A percentile compares a stretch with the other conserved stretches of the same genome.
These are phyloP conservation scores for Lethenteron reissneri DNA, from an alignment of 2,113 vertebrate species.

Conservation along the genomic window DNA sequence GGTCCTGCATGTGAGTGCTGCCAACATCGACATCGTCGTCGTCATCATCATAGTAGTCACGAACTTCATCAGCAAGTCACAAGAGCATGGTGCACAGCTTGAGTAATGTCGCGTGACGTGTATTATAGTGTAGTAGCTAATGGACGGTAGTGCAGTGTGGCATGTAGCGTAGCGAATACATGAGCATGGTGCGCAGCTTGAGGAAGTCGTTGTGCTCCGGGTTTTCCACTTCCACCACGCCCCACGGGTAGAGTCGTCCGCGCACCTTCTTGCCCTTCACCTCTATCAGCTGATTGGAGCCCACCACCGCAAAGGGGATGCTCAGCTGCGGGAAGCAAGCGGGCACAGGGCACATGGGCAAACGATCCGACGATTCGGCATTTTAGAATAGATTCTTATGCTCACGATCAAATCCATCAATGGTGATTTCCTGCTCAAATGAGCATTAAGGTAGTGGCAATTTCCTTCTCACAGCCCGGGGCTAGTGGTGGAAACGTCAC, in stretches of 20 bases:
- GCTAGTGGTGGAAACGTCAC: no score
- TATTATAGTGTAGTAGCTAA: background rate
- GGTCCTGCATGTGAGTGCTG: constrained; percentile 63
- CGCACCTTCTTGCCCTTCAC: constrained; percentile 96
- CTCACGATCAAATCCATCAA: no score
- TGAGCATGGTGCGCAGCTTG: constrained; percentile 91
- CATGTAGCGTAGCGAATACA: constrained; percentile 31
- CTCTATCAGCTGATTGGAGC: constrained; percentile 92
- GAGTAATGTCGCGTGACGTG: no score
- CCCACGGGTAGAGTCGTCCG: constrained; percentile 88
- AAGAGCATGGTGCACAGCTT: no score
- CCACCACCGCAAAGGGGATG: constrained; percentile 88
- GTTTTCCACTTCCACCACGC: constrained; percentile 95
- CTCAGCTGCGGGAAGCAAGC: constrained; percentile 37
- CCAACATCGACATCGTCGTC: constrained; percentile 10
- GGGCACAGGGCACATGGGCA: background rate
- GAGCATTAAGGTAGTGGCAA: no score
- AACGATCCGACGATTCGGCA: no score
- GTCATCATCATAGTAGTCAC: no score
- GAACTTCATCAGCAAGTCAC: no score
- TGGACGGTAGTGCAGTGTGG: background rate
- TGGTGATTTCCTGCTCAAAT: no score
- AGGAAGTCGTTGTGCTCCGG: constrained; percentile 94
- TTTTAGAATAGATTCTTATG: no score
- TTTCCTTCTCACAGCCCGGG: no score